Evolutionary conservation across 2,113 vertebrate genomes (phyloP).

Genomic region (Pterocles orientalis): DNA sequence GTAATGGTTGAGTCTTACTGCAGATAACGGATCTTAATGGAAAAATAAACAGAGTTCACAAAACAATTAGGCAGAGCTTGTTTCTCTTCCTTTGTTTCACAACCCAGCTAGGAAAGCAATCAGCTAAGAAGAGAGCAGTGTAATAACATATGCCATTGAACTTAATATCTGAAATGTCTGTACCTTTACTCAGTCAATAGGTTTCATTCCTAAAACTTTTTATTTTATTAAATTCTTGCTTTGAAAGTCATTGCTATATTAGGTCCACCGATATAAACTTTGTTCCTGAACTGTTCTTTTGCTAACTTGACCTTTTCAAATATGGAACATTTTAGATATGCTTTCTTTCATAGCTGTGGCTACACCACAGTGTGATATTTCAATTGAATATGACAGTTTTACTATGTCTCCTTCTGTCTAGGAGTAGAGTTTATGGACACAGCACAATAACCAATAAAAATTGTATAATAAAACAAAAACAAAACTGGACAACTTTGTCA

Average conservation of each 20-base stretch:
- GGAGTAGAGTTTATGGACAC: slow-evolving; percentile 25
- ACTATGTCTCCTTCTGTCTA: slow-evolving; percentile 14
- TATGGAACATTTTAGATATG: background rate
- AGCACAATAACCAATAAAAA: slow-evolving; percentile 36
- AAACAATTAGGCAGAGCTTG: background rate
- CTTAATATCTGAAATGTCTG: background rate
- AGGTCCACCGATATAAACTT: background rate
- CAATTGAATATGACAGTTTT: slow-evolving; percentile 40
- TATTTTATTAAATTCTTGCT: background rate
- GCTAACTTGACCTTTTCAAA: slow-evolving; percentile 41
- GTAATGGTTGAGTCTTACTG: background rate
- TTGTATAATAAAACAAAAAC: background rate
- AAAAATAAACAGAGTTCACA: background rate
- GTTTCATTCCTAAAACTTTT: background rate
- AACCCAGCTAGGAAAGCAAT: background rate
- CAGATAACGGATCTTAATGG: background rate
- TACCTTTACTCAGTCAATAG: background rate
- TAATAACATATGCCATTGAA: background rate
- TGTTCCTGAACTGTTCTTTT: background rate
- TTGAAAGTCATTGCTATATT: background rate
- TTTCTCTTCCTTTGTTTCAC: background rate
- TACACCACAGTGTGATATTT: slow-evolving; percentile 9
- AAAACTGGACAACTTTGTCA: background rate
- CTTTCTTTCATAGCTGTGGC: background rate
- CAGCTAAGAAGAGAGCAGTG: background rate